A percentile compares a stretch with the other conserved stretches of the same genome.
Conservation (phyloP, 2,797 vertebrate genomes). For the Triplophysa bombifrons region DNA sequence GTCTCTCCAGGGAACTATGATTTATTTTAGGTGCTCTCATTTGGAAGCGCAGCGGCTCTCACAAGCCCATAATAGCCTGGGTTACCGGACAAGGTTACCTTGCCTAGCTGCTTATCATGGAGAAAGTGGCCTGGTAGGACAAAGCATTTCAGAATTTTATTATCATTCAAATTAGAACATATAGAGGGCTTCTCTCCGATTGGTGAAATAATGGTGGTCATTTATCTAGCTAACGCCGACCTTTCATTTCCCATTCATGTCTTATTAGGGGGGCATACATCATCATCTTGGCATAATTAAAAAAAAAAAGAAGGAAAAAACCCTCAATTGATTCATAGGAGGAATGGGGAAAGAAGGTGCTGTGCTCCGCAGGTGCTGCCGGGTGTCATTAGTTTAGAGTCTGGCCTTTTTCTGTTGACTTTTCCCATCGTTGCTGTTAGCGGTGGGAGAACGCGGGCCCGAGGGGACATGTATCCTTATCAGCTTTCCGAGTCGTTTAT, state of each 20-base stretch:
- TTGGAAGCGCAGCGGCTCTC: slow-evolving; percentile 68
- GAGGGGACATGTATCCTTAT: slow-evolving; percentile 61
- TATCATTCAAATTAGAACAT: slow-evolving; percentile 90
- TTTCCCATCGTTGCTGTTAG: slow-evolving; percentile 59
- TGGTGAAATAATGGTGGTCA: slow-evolving; percentile 85
- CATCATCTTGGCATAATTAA: slow-evolving; percentile 84
- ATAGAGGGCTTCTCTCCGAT: slow-evolving; percentile 84
- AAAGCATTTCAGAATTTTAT: slow-evolving; percentile 86
- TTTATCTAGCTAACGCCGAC: slow-evolving; percentile 84
- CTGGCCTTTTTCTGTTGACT: slow-evolving; percentile 62
- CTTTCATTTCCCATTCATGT: slow-evolving; percentile 87
- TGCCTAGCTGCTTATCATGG: slow-evolving; percentile 79
- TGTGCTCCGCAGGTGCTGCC: slow-evolving; percentile 53
- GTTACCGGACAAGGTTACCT: slow-evolving; percentile 84
- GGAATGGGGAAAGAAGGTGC: slow-evolving; percentile 58
- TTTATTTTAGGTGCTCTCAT: slow-evolving; percentile 69
- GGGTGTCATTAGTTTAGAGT: slow-evolving; percentile 52
- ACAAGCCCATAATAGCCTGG: slow-evolving; percentile 65
- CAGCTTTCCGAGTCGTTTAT: slow-evolving; percentile 67
- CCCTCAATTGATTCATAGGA: slow-evolving; percentile 73
- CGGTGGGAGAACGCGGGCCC: slow-evolving; percentile 43
- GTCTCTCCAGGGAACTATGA: slow-evolving; percentile 55
- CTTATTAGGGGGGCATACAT: slow-evolving; percentile 84
- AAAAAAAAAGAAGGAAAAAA: slow-evolving; percentile 70
- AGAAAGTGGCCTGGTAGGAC: slow-evolving; percentile 77